Base-by-base conservation (phyloP, 2,888 invertebrate species). In the Pimpla rufipes region DNA sequence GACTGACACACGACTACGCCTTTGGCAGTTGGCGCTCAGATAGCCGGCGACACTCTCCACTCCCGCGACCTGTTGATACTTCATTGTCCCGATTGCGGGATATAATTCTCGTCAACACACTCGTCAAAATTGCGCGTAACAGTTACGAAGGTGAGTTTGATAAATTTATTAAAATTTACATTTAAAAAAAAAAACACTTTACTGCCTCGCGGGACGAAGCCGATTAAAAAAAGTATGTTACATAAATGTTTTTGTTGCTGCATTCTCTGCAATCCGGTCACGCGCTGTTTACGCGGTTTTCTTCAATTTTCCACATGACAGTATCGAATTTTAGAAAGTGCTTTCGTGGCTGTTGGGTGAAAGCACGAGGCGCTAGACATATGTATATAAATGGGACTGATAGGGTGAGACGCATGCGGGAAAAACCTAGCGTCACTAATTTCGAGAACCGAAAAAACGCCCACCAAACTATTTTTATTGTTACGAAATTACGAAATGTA, bases 61-160 rank as follows among this genome's bases (percentile, higher is more conserved):
- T 45, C 35, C 35, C 18, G 35, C 71, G 71, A 73, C 71, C 71
- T 73, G 71, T 73, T 73, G 71, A 73, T 73, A 73, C 59, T 45
- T 7, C 11, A 35, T 45, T 21, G 59, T 73, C 11, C 5, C 11
- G 23, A 23, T 18, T 59, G 3, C 10, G 16, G 45, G 45, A 45
- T 29, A 59, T 29, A 23, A 45, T n/a, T 45, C 21, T 59, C 16
- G 7, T n/a, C 11, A n/a, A 16, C 16, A 37, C 2, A 45, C 29
- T 59, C 45, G 71, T 57, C 57, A 73, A 73, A 73, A 73, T 73
- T 73, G 57, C 40, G 45, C 71, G 71, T 11, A 73, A 59, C 57
- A 73, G 29, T 11, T 73, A 73, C 71, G 71, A 73, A 35, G 59
- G 71, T 73, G 18, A 73, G 71, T 59, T 0, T 16, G 8, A 16